Percentiles rank a stretch among this genome's conserved stretches.
Conservation (phyloP, 2,888 invertebrate species). For the Athripsodes cinereus region DNA sequence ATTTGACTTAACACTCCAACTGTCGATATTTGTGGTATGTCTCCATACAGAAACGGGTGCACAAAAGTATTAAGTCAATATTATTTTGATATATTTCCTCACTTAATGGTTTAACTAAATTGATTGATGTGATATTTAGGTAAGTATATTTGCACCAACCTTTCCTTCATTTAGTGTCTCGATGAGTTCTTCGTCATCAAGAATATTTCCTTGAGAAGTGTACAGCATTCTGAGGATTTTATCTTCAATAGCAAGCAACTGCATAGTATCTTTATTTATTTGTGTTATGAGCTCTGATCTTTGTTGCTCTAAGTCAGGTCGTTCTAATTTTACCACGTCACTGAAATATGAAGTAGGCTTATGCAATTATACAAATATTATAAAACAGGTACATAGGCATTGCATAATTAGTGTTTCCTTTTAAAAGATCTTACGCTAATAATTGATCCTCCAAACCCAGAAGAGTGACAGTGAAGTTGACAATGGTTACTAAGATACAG, state of each 20-base stretch:
- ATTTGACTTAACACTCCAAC: no score
- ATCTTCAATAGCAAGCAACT: constrained; percentile 80
- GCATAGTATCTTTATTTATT: constrained; percentile 80
- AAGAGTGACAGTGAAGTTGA: constrained; percentile 89
- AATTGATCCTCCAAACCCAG: constrained; percentile 89
- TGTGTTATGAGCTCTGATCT: constrained; percentile 77
- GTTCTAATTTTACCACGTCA: constrained; percentile 84
- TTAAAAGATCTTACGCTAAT: constrained; percentile 61
- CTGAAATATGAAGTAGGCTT: constrained; percentile 38
- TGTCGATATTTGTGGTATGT: no score
- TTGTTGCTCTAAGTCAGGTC: constrained; percentile 78
- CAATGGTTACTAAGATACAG: constrained; percentile 85
- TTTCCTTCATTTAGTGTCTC: constrained; percentile 86
- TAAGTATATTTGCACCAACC: constrained; percentile 38
- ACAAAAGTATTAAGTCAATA: background rate
- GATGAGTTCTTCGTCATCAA: constrained; percentile 90
- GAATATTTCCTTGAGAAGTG: constrained; percentile 79
- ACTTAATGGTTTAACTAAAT: background rate
- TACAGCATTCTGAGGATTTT: constrained; percentile 80
- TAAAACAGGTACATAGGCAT: no score
- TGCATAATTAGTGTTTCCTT: no score
- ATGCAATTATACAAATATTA: no score
- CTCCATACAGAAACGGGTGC: background rate
- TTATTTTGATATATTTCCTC: no score
- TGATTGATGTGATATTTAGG: background rate